Evolutionary conservation across 2,797 vertebrate genomes (phyloP), one percentile per base, ranked within the genome.

Genomic region (Xiphorhynchus erythropygius): DNA sequence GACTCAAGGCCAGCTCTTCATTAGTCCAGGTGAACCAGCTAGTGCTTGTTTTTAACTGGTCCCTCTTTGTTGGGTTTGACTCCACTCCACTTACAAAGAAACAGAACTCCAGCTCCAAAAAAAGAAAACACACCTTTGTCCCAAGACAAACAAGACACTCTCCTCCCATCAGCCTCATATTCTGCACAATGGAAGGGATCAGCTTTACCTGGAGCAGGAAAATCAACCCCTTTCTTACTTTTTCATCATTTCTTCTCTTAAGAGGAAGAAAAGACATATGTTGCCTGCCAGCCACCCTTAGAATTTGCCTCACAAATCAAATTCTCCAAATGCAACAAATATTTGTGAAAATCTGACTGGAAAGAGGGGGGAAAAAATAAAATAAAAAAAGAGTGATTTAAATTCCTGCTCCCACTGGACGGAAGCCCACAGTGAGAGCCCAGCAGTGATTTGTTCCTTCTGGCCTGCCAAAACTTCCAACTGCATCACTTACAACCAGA

Each of bases 381-480:
- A 30, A 18, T 11, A 30, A 27, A 12, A 19, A 19, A 39, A 16
- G n/a, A 32, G 18, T 32, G 10, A 5, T 77, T 89, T 39, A 69
- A 84, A 82, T 87, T 35, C 65, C 19, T 64, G 49, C 27, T 94
- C 47, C 64, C 49, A 30, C 71, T 82, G 82, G 70, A 91, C 75
- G 18, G 46, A 87, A 82, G 84, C 81, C 87, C 89, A 79, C 18
- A 32, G 75, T 12, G 49, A 0, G 3, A 93, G 49, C 74, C 65
- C 41, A 52, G 32, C 65, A 56, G 23, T 33, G 67, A 79, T 67
- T 80, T 96, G 79, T 71, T 93, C 90, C 68, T 91, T 47, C 52
- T 83, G 83, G 79, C 23, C 68, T 96, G 85, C 77, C 89, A 94
- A 49, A 84, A 44, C 60, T 33, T 68, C 75, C 52, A 59, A 87